Evolutionary conservation across 2,113 vertebrate genomes (phyloP), one percentile per base, ranked within the genome.

Genomic region (Pomatorhinus ruficollis): DNA sequence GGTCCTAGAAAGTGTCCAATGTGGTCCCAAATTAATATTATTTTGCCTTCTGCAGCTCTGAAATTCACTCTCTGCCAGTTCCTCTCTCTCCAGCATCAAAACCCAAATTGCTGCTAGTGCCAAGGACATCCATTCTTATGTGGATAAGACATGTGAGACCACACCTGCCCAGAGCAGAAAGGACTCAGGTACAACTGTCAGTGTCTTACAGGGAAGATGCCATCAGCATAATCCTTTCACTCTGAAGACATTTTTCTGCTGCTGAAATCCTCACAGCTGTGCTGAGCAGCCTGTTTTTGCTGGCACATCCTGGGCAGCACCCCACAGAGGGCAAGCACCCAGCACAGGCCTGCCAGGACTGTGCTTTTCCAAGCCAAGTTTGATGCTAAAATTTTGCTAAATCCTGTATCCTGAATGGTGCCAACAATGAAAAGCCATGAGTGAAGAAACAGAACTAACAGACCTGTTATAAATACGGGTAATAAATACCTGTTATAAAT

Each of bases 171-270:
- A 42, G 44, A 44, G 57, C 25, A 40, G 66, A 16, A 28, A 47
- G 75, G 20, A 45, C 33, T 70, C 1, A 0, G 19, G 11, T 27
- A 25, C 42, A 13, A 7, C 3, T 28, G 9, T 11, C 33, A 79
- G n/a, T 24, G 27, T 40, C 13, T 24, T 40, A 22, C 45, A 19
- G 4, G 7, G n/a, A 61, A 87, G 37, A 25, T 52, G 14, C 7
- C 13, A 44, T 17, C 52, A 40, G 44, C 10, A 21, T 39, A 50
- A 59, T 33, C 30, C 21, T 31, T 60, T 64, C 44, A 15, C 28
- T 64, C 9, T 53, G 40, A 68, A 50, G 39, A 17, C 4, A 11
- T 69, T 74, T 87, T 61, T 27, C 22, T 65, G 39, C 8, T 17
- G 23, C 42, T 25, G 40, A 60, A 30, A 47, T 42, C 25, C 44